phyloP scores from a whole-genome alignment of 2,888 invertebrate species.

The Papilio protenor region DNA sequence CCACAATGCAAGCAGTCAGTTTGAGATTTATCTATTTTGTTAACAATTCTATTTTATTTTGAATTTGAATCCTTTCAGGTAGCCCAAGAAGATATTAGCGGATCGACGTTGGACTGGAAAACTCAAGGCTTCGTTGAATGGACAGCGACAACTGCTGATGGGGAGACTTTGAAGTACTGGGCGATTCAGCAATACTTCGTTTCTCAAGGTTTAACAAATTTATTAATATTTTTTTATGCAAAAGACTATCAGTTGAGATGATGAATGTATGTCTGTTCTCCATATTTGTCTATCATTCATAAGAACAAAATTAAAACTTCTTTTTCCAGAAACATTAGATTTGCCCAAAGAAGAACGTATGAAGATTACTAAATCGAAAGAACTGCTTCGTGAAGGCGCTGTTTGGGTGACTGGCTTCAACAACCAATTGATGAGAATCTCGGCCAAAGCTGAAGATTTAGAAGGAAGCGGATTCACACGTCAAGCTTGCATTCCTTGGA shows the following conservation, averaged over 20 bases:
- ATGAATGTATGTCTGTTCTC: neutral
- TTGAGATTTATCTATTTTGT: neutral
- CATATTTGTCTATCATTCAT: neutral
- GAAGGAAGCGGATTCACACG: constrained; percentile 55
- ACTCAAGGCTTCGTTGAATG: constrained; percentile 54
- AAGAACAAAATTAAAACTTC: neutral
- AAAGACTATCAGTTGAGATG: neutral
- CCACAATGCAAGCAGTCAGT: neutral
- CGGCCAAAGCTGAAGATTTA: constrained; percentile 48
- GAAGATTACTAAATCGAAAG: constrained; percentile 13
- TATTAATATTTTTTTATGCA: neutral
- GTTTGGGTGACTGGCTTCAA: constrained; percentile 59
- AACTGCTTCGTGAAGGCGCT: constrained; percentile 49
- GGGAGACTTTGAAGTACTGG: constrained; percentile 51
- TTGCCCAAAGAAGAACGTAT: constrained; percentile 35
- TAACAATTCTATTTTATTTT: neutral
- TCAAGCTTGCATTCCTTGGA: constrained; percentile 69
- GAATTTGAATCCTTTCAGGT: constrained; percentile 50
- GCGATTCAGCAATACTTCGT: constrained; percentile 53
- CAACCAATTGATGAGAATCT: constrained; percentile 51
- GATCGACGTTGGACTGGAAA: constrained; percentile 51
- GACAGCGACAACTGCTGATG: constrained; percentile 44
- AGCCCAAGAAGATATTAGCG: constrained; percentile 50
- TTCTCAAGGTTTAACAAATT: constrained; percentile 46
- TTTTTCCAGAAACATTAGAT: constrained; percentile 43